These are phyloP conservation scores for Sthenelais limicola DNA, from an alignment of 2,888 invertebrate species.

Conservation along the genomic window DNA sequence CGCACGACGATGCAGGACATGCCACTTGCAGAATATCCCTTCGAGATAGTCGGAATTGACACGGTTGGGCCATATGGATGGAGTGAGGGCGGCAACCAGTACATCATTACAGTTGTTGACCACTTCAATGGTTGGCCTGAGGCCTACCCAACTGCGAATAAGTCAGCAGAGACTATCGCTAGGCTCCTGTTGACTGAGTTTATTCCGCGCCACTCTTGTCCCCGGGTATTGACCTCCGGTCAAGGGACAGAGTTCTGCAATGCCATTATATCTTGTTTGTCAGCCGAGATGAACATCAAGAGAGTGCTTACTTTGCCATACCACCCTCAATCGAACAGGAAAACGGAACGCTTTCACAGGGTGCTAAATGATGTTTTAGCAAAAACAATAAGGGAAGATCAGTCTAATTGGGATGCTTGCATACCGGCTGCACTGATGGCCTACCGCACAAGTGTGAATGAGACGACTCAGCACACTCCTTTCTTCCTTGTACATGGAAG, in stretches of 20 bases:
- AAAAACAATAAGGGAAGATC: not conserved
- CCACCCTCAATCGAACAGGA: not conserved
- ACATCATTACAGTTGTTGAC: not conserved
- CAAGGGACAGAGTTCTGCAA: slow-evolving; percentile 1
- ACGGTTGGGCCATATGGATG: not conserved
- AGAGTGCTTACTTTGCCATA: not conserved
- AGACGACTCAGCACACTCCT: too few relatives aligned
- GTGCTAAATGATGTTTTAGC: not conserved
- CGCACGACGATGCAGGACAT: not conserved
- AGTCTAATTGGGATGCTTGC: not conserved
- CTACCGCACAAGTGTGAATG: too few relatives aligned
- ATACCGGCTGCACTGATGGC: not conserved
- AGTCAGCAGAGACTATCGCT: not conserved
- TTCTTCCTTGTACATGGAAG: not conserved
- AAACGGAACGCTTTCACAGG: not conserved
- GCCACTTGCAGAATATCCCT: not conserved
- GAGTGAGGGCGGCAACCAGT: not conserved
- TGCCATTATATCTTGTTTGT: not conserved
- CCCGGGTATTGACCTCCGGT: not conserved
- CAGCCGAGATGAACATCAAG: not conserved
- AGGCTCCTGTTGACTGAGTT: not conserved
- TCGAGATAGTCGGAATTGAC: slow-evolving; percentile 1
- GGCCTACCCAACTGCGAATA: slow-evolving; percentile 7
- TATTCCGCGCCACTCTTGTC: not conserved
- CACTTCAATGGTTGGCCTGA: not conserved